Evolutionary conservation across 2,888 invertebrate genomes (phyloP).

Genomic region (Lottia scabra): DNA sequence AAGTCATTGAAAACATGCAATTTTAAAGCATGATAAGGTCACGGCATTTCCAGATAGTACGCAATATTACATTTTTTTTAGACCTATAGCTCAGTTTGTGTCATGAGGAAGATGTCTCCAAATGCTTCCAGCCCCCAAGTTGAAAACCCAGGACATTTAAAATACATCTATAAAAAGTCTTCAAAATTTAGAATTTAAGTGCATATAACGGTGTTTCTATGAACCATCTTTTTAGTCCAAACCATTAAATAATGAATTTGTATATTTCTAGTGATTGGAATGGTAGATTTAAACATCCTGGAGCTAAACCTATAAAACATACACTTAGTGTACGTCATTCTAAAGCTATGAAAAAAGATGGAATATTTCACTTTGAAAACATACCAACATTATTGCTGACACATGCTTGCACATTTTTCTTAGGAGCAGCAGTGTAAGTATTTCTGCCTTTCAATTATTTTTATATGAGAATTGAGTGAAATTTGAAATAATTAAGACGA

Average conservation of each 20-base stretch:
- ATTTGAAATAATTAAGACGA: neutral
- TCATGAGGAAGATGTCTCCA: no score
- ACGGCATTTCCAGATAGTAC: no score
- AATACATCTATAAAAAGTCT: no score
- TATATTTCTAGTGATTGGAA: conserved; percentile 41
- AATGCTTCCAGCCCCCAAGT: no score
- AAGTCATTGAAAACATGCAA: no score
- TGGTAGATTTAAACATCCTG: conserved; percentile 47
- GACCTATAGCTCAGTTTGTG: no score
- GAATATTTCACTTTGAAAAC: conserved; percentile 50
- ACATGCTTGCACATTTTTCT: conserved; percentile 56
- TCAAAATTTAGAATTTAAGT: no score
- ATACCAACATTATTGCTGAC: conserved; percentile 53
- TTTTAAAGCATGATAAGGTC: no score
- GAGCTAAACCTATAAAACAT: conserved; percentile 28
- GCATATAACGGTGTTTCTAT: neutral
- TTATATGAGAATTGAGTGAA: neutral
- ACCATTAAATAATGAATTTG: neutral
- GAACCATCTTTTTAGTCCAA: neutral
- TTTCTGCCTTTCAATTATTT: neutral
- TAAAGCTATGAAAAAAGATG: conserved; percentile 42
- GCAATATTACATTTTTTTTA: no score
- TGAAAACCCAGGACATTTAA: no score
- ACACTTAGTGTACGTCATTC: conserved; percentile 52
- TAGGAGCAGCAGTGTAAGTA: conserved; percentile 60